Conservation (phyloP, 2,797 vertebrate genomes). For the Parambassis ranga region DNA sequence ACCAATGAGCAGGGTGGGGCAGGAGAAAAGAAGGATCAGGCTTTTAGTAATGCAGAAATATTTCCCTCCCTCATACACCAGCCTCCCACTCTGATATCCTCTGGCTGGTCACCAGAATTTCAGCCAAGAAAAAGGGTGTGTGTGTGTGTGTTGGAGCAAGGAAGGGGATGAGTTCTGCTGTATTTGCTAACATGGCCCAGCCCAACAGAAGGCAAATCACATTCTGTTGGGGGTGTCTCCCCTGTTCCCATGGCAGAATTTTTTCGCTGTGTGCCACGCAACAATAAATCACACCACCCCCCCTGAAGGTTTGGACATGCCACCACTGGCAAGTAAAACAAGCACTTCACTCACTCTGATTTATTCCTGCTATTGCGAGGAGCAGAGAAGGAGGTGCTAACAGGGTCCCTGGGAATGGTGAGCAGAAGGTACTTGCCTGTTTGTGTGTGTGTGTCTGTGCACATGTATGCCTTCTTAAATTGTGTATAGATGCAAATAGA, state of each 20-base stretch:
- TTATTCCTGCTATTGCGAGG: constrained; percentile 73
- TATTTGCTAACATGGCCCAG: constrained; percentile 71
- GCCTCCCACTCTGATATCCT: constrained; percentile 47
- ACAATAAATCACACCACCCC: constrained; percentile 74
- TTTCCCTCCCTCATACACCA: constrained; percentile 20
- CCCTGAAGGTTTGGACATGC: constrained; percentile 68
- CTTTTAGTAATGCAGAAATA: constrained; percentile 50
- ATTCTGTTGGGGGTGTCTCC: constrained; percentile 64
- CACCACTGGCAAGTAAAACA: constrained; percentile 74
- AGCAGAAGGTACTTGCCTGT: constrained; percentile 26
- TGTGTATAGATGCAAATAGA: not conserved
- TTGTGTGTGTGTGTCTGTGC: constrained; percentile 7
- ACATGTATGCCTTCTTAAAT: constrained; percentile 21
- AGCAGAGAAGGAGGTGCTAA: constrained; percentile 71
- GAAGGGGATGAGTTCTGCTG: constrained; percentile 55
- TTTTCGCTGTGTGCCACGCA: constrained; percentile 60
- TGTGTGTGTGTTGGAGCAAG: constrained; percentile 24
- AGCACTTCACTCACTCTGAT: constrained; percentile 75
- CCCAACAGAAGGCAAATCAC: constrained; percentile 69
- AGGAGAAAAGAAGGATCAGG: constrained; percentile 38
- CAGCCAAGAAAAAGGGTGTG: constrained; percentile 16
- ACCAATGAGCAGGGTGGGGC: constrained; percentile 43
- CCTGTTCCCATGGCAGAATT: constrained; percentile 69
- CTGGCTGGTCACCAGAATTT: constrained; percentile 47
- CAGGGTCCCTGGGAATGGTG: constrained; percentile 71